Base-by-base conservation (phyloP, 2,113 vertebrate species). In the Gallinago media region DNA sequence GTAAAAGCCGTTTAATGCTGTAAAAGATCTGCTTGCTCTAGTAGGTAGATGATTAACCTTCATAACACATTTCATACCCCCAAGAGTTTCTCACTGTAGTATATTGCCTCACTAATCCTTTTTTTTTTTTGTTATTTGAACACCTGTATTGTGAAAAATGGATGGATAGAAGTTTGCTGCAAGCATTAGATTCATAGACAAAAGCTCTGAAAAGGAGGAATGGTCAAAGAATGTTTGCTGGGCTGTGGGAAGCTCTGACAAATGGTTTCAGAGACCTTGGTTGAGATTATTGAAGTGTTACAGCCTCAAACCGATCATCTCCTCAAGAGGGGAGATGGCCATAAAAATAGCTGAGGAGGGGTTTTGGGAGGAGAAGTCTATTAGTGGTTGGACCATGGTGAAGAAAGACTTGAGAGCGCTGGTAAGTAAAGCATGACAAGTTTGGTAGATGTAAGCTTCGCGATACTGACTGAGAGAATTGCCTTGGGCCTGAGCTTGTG, bases 41-140 rank as follows among this genome's bases (percentile, higher is more conserved):
- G 58, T 32, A 84, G 26, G 82, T 94, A 71, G 22, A 80, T 80
- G 18, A 90, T 94, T 92, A 92, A 88, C 75, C 27, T 88, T 70
- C 25, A 29, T 66, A 83, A 80, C 80, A 63, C 54, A 63, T 74
- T 93, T 90, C 44, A 31, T 66, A 27, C 20, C 6, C 12, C 23
- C 23, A 55, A 29, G 42, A 26, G 4, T 61, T 93, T 89, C 42
- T 63, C 31, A 44, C 9, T 92, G 40, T 54, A 47, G 42, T 59
- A 29, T 63, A 12, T 80, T 90, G 55, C 16, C 21, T 47, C 18
- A 36, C 8, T 75, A 79, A 55, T 82, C 7, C 14, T 0, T 1
- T 22, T 94, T 59, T 36, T 38, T 38, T 38, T 66, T 66, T 65
- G n/a, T 67, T 68, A 40, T 23, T 71, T 84, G 15, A 85, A 68